phyloP scores from a whole-genome alignment of 2,113 vertebrate genomes.

The Zonotrichia leucophrys region DNA sequence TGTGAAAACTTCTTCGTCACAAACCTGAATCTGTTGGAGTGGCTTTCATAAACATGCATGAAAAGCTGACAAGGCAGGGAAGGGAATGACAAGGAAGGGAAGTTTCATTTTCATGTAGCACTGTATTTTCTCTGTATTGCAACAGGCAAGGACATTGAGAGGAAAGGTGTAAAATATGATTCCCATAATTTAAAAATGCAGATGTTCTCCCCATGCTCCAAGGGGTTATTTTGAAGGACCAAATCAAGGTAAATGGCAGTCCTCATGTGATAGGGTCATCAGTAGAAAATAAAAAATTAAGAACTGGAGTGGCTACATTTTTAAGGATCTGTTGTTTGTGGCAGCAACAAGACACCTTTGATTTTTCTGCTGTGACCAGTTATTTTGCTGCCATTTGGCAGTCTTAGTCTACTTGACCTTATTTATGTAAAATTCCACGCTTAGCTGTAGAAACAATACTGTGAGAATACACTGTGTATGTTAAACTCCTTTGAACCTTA shows the following conservation, averaged over 20 bases:
- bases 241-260: not conserved
- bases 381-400: not conserved
- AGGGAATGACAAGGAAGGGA: not conserved
- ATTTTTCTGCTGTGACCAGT: not conserved
- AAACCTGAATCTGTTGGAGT: not conserved
- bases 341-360: not conserved
- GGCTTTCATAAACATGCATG: not conserved
- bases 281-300: not conserved
- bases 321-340: not conserved
- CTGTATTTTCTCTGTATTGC: slow-evolving; percentile 79
- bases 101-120: slow-evolving; percentile 79
- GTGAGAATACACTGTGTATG: not conserved
- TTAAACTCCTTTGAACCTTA: not conserved
- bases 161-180: slow-evolving; percentile 86
- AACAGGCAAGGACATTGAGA: slow-evolving; percentile 77
- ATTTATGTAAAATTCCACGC: not conserved
- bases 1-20: not conserved
- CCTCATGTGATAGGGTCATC: not conserved
- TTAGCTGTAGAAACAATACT: not conserved
- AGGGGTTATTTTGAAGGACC: not conserved
- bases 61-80: not conserved
- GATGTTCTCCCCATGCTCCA: not conserved
- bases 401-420: not conserved
- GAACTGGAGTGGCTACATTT: not conserved
- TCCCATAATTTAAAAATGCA: not conserved